Evolutionary conservation across 2,797 vertebrate species (phyloP), one percentile per base, ranked within the genome.

Genomic region (Hirundo rustica): DNA sequence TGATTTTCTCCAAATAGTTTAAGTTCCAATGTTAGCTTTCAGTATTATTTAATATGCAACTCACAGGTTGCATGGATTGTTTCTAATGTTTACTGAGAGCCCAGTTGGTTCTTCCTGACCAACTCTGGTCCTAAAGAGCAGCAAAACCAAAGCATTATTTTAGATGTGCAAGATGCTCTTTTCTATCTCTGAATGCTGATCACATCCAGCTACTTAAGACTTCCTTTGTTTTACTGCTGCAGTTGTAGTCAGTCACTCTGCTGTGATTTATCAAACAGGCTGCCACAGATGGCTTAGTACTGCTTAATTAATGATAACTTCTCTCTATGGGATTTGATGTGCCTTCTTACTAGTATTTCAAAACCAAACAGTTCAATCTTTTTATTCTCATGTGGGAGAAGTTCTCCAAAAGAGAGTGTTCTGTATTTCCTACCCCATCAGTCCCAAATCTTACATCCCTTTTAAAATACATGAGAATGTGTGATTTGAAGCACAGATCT

Each of bases 301-400:
- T 89, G 48, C 77, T 95, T 93, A 88, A 70, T 95, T 93, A 94
- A 90, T 38, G 16, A 34, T 70, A 70, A 72, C 30, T 72, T 84
- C n/a, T 64, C 16, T 50, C 66, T 32, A 0, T 73, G 74, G 75
- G 58, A 61, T 62, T 85, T 72, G 20, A 51, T 47, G 26, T 65
- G 50, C n/a, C 16, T 34, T 53, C 48, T 55, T 78, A 30, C 26
- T 50, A n/a, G n/a, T n/a, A 73, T 71, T 94, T 89, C 51, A 62
- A 51, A 88, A 26, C 27, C 16, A 38, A 74, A 36, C 42, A 29
- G 29, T 61, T 42, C 29, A 47, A 18, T 57, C 10, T 17, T 32
- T 60, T 47, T 65, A 5, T 51, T 83, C 15, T 53, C 10, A 1
- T 44, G 17, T 36, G 18, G 48, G 66, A 58, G 30, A 74, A 68